These are phyloP conservation scores for Malurus alboscapulatus DNA, from an alignment of 2,113 vertebrate species.

Conservation along the genomic window DNA sequence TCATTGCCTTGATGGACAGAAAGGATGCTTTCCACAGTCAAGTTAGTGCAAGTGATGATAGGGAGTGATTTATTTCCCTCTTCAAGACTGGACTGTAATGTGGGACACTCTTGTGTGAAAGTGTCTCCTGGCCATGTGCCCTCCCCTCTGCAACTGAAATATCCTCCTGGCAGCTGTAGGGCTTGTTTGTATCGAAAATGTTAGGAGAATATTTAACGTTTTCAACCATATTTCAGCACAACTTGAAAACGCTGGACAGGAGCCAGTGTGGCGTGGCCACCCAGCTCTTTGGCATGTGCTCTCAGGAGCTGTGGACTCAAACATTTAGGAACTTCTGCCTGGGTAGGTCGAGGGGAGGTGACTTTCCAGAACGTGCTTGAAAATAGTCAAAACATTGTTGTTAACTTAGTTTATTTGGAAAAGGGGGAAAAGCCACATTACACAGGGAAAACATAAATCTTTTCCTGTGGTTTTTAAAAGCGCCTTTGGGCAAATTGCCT, in stretches of 20 bases:
- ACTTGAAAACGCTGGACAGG: background rate
- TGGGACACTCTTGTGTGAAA: background rate
- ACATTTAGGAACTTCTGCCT: slow-evolving; percentile 26
- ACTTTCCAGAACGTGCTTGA: slow-evolving; percentile 29
- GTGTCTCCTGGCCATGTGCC: background rate
- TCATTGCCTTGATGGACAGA: background rate
- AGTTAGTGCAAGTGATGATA: background rate
- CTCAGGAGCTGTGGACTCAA: background rate
- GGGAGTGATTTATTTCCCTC: slow-evolving; percentile 18
- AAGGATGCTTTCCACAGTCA: background rate
- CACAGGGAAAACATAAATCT: slow-evolving; percentile 61
- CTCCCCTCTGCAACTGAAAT: background rate
- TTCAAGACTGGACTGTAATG: background rate
- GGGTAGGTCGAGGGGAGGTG: slow-evolving; percentile 32
- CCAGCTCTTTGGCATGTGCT: slow-evolving; percentile 49
- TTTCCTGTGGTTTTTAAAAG: slow-evolving; percentile 70
- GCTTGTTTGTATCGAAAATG: background rate
- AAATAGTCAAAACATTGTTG: slow-evolving; percentile 61
- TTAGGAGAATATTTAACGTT: background rate
- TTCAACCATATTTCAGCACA: slow-evolving; percentile 5
- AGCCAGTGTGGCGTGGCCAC: background rate
- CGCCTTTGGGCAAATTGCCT: slow-evolving; percentile 64
- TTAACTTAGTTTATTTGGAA: slow-evolving; percentile 64
- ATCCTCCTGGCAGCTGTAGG: background rate
- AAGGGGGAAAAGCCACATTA: slow-evolving; percentile 50